Conservation (phyloP, 2,888 invertebrate genomes). For the Galerucella calmariensis region DNA sequence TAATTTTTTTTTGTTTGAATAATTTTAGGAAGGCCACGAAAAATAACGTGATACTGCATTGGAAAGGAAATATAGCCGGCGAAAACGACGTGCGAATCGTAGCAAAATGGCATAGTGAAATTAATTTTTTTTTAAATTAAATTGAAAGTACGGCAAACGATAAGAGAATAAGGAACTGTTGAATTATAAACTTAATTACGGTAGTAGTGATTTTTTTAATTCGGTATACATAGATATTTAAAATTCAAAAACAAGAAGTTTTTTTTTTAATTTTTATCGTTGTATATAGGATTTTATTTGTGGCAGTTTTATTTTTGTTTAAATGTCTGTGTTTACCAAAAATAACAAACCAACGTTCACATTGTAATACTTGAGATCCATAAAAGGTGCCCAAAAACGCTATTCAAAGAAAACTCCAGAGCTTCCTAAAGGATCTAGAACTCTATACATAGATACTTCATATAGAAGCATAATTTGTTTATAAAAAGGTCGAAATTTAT, state of each 20-base stretch:
- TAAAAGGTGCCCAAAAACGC: neutral
- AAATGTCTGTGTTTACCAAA: neutral
- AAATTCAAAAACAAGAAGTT: neutral
- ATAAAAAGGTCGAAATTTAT: no score
- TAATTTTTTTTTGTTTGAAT: neutral
- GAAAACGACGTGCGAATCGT: neutral
- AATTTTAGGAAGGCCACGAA: slow-evolving; percentile 5
- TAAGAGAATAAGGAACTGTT: slow-evolving; percentile 9
- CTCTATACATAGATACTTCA: no score
- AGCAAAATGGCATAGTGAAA: neutral
- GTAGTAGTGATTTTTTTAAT: neutral
- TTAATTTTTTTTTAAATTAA: neutral
- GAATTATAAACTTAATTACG: neutral
- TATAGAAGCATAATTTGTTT: no score
- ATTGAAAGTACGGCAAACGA: neutral
- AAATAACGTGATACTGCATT: slow-evolving; percentile 10
- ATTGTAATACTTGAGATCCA: neutral
- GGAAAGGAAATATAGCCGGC: neutral
- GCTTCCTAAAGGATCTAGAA: no score
- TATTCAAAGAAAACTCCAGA: no score
- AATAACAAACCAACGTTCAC: slow-evolving; percentile 4
- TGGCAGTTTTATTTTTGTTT: neutral
- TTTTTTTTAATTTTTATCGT: neutral
- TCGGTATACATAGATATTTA: neutral
- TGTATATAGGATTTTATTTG: neutral